Conservation (phyloP, 2,113 vertebrate genomes). For the Entelurus aequoreus region DNA sequence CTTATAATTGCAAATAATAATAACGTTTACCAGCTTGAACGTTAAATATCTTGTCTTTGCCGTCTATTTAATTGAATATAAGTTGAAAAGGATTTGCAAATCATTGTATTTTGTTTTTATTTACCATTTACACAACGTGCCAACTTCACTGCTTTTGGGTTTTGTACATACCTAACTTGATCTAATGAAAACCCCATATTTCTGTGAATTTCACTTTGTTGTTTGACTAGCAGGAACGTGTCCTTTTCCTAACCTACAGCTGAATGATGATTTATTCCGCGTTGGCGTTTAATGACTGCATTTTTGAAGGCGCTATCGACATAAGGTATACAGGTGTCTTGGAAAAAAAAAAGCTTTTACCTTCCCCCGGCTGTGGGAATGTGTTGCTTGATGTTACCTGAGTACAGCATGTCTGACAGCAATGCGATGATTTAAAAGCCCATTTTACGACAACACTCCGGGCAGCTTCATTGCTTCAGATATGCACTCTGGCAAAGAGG, state of each 20-base stretch:
- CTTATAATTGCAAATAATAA: no score
- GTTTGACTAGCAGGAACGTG: background rate
- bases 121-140: background rate
- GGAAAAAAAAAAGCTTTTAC: background rate
- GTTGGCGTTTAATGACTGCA: background rate
- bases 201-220: slow-evolving; percentile 10
- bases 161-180: slow-evolving; percentile 19
- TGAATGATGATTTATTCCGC: background rate
- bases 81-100: no score
- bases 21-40: no score
- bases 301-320: background rate
- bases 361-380: slow-evolving; percentile 1
- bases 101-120: background rate
- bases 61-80: no score
- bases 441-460: slow-evolving; percentile 3
- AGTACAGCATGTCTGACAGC: slow-evolving; percentile 16
- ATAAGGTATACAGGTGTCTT: background rate
- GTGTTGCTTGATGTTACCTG: slow-evolving; percentile 15
- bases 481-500: slow-evolving; percentile 29
- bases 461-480: slow-evolving; percentile 1
- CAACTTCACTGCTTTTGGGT: no score
- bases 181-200: slow-evolving; percentile 1
- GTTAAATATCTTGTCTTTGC: no score
- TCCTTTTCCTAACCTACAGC: background rate
- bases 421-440: slow-evolving; percentile 21